phyloP scores from a whole-genome alignment of 2,888 invertebrate genomes.

The Tenthredo livida region DNA sequence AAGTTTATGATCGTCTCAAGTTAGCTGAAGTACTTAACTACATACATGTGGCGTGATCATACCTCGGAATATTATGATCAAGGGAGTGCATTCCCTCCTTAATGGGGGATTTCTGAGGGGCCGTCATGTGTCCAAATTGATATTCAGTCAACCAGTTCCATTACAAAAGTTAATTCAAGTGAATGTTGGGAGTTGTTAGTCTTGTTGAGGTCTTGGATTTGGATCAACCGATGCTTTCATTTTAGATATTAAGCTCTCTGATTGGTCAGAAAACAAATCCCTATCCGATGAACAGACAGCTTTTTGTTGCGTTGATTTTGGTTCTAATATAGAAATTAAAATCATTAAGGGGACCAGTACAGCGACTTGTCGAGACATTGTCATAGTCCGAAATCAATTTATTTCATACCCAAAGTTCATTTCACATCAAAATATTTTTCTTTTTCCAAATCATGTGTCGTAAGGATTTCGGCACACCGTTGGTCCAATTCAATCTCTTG shows the following conservation, averaged over 20 bases:
- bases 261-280: background rate
- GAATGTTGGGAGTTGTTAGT: background rate
- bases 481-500: no score
- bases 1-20: conserved; percentile 16
- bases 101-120: background rate
- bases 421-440: no score
- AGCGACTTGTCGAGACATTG: no score
- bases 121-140: background rate
- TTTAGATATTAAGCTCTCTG: background rate
- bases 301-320: background rate
- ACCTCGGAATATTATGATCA: background rate
- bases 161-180: background rate
- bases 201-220: background rate
- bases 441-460: no score
- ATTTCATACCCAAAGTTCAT: no score
- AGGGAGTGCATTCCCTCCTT: background rate
- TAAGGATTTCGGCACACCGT: no score
- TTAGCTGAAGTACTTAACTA: background rate
- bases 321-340: no score
- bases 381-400: no score
- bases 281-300: background rate
- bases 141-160: background rate
- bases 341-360: no score
- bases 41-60: background rate
- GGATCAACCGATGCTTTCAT: no score